Percentiles rank a stretch among this genome's conserved stretches.
Evolutionary conservation across 2,113 vertebrate genomes (phyloP).

Genomic region (Sitta europaea): DNA sequence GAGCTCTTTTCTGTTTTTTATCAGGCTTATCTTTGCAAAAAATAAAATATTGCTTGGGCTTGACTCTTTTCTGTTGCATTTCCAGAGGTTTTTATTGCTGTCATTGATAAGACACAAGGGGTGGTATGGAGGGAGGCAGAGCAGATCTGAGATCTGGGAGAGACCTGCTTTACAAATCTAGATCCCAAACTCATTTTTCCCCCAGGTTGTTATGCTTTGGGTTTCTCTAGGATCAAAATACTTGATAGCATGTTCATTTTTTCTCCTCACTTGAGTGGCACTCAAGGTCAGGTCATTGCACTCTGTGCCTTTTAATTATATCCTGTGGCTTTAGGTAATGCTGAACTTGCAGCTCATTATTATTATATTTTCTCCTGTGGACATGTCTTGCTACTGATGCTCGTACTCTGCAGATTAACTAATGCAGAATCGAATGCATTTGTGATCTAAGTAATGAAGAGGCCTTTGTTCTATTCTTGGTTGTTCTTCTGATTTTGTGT

Average conservation of each 20-base stretch:
- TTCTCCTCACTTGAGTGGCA: background rate
- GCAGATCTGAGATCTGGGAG: background rate
- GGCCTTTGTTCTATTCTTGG: slow-evolving; percentile 49
- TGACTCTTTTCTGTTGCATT: background rate
- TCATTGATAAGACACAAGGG: background rate
- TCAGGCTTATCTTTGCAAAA: background rate
- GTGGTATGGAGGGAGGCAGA: background rate
- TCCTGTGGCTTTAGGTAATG: slow-evolving; percentile 10
- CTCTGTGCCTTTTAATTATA: slow-evolving; percentile 4
- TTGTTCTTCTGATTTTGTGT: slow-evolving; percentile 37
- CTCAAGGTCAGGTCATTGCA: background rate
- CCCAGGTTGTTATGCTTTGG: background rate
- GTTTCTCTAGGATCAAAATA: background rate
- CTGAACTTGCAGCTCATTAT: slow-evolving; percentile 36
- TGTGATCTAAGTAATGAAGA: slow-evolving; percentile 47
- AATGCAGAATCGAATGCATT: slow-evolving; percentile 29
- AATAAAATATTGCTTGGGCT: background rate
- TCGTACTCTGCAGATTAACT: slow-evolving; percentile 28
- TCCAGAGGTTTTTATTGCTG: background rate
- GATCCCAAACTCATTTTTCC: background rate
- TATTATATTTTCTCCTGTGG: slow-evolving; percentile 37
- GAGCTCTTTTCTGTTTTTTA: background rate
- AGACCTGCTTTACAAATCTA: background rate
- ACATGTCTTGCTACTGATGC: slow-evolving; percentile 19
- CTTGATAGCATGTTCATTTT: background rate